These are phyloP conservation scores for Redunca redunca DNA, from an alignment of 2,113 vertebrate species.

Conservation along the genomic window DNA sequence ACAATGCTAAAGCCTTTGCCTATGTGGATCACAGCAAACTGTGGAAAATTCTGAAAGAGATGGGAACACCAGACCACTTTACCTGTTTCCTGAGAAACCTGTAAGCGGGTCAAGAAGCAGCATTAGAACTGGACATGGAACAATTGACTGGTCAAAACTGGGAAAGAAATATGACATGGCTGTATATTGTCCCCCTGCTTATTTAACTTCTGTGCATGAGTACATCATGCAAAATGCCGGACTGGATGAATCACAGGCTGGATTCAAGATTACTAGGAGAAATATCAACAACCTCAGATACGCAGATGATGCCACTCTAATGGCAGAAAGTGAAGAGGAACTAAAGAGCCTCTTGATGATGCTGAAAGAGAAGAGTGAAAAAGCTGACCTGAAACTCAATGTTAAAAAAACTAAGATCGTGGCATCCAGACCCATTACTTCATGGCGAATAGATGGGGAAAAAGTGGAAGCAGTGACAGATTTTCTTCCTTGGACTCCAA, in stretches of 20 bases:
- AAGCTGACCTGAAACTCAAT: neutral
- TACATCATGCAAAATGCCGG: neutral
- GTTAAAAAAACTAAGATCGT: neutral
- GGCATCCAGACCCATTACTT: neutral
- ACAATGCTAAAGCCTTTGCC: neutral
- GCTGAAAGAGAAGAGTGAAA: neutral
- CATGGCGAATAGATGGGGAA: neutral
- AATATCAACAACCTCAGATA: neutral
- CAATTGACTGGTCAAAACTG: neutral
- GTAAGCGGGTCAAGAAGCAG: neutral
- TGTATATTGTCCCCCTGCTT: neutral
- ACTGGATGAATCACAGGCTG: neutral
- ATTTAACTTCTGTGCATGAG: neutral
- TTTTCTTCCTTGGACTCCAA: neutral
- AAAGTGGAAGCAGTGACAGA: neutral
- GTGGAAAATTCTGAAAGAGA: neutral
- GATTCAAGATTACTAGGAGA: neutral
- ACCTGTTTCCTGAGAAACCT: neutral
- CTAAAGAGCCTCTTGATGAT: neutral
- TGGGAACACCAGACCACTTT: neutral
- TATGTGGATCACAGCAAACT: neutral
- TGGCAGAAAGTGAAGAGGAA: neutral
- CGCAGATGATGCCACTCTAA: neutral
- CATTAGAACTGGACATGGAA: neutral
- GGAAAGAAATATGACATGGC: neutral